Evolutionary conservation across 2,888 invertebrate species (phyloP).

Genomic region (Odontocolon sp.): DNA sequence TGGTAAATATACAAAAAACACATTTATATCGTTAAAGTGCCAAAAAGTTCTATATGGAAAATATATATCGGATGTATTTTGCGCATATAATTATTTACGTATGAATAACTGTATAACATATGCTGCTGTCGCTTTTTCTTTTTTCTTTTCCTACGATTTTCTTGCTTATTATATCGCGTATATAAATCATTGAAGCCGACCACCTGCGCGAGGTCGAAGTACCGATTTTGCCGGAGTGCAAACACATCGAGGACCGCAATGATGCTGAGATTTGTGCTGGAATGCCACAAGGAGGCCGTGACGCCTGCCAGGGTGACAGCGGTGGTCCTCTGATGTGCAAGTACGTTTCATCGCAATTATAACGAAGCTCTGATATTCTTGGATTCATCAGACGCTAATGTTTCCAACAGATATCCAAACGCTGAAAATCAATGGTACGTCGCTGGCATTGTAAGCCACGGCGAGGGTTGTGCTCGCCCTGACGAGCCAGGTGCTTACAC

Average conservation of each 20-base stretch:
- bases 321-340: slow-evolving; percentile 92
- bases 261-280: slow-evolving; percentile 91
- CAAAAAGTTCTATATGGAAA: too few relatives aligned
- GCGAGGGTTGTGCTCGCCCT: slow-evolving; percentile 91
- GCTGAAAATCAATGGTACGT: slow-evolving; percentile 88
- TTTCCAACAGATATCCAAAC: slow-evolving; percentile 83
- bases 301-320: slow-evolving; percentile 93
- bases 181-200: slow-evolving; percentile 84
- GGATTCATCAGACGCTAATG: background rate
- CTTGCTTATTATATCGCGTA: slow-evolving; percentile 17
- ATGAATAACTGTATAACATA: slow-evolving; percentile 9
- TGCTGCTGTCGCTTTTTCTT: background rate
- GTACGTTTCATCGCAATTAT: slow-evolving; percentile 64
- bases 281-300: slow-evolving; percentile 87
- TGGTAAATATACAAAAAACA: too few relatives aligned
- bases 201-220: slow-evolving; percentile 90
- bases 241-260: slow-evolving; percentile 84
- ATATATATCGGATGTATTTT: too few relatives aligned
- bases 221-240: slow-evolving; percentile 87
- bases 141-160: background rate
- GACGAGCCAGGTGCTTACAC: slow-evolving; percentile 93
- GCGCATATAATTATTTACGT: too few relatives aligned
- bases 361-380: background rate
- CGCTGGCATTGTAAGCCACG: slow-evolving; percentile 93
- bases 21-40: too few relatives aligned